Percentiles rank a stretch among this genome's conserved stretches.
phyloP scores from a whole-genome alignment of 2,888 invertebrate species.

The Eumacrocentrus americanus region DNA sequence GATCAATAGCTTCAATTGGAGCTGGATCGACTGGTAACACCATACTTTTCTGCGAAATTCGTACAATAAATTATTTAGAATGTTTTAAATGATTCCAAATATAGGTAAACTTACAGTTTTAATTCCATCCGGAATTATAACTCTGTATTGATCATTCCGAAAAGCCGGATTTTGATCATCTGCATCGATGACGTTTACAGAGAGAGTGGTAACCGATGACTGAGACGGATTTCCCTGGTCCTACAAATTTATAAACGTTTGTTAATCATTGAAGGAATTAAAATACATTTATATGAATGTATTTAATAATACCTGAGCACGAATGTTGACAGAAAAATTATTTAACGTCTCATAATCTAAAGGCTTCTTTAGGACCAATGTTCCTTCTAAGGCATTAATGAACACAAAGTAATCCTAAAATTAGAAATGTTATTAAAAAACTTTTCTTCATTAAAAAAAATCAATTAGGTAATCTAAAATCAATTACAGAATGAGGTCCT shows the following conservation, averaged over 20 bases:
- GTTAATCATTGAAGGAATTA: slow-evolving; percentile 14
- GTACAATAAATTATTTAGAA: not conserved
- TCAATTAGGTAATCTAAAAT: no score
- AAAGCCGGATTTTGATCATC: slow-evolving; percentile 92
- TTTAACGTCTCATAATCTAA: slow-evolving; percentile 83
- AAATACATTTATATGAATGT: no score
- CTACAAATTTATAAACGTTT: slow-evolving; percentile 52
- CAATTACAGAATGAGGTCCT: slow-evolving; percentile 76
- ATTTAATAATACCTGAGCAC: slow-evolving; percentile 64
- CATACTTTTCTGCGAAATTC: slow-evolving; percentile 63
- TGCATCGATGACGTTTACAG: slow-evolving; percentile 83
- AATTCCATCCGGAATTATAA: slow-evolving; percentile 70
- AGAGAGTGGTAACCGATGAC: slow-evolving; percentile 75
- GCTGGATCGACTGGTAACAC: slow-evolving; percentile 73
- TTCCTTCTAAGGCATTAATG: slow-evolving; percentile 84
- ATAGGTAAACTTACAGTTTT: slow-evolving; percentile 58
- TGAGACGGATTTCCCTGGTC: slow-evolving; percentile 85
- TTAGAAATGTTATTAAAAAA: no score
- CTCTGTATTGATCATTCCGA: slow-evolving; percentile 75
- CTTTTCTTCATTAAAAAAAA: no score
- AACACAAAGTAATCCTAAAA: slow-evolving; percentile 80
- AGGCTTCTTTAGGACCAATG: slow-evolving; percentile 77
- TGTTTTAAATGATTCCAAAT: not conserved
- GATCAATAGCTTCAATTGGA: slow-evolving; percentile 79
- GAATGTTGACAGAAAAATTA: slow-evolving; percentile 77